Evolutionary conservation across 2,113 vertebrate species (phyloP), one percentile per base, ranked within the genome.

Genomic region (Notothenia coriiceps): DNA sequence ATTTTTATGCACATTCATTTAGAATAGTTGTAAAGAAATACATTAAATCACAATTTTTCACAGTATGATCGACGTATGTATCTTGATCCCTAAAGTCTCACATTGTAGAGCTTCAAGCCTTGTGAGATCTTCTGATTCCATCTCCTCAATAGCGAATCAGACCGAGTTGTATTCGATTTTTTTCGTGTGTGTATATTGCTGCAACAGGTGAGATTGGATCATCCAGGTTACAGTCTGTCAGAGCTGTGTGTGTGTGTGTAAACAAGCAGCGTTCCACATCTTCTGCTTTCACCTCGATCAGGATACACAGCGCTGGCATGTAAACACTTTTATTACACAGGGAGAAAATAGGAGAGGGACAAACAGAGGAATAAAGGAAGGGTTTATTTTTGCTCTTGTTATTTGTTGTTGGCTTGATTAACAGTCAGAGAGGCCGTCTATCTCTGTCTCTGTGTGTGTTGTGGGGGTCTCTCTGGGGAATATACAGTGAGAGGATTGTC

Each of bases 381-480:
- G 2, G 84, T 82, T 91, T 84, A 73, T 84, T 90, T 92, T 82
- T 79, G 64, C 49, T 79, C 66, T 66, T 83, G 80, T 83, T 89
- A 61, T 89, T 88, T 89, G 86, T 80, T 82, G 69, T 40, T 69
- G 2, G 5, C 5, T n/a, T 84, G 83, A 82, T 82, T 73, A 80
- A 75, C 71, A 49, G 82, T 64, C 65, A 70, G 74, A 52, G 67
- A 70, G 49, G 74, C 61, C 0, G 76, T 74, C 75, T 85, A 78
- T 90, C 76, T 85, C 46, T 74, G 57, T 77, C 44, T 69, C 40
- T 76, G 62, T 81, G 40, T 83, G 82, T 79, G 68, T 67, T 86
- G 74, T 69, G 52, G 12, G 64, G 61, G 61, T 29, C 15, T 69
- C 82, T 84, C 78, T 5, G 20, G 79, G 71, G 86, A 81, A 80